Evolutionary conservation across 2,113 vertebrate genomes (phyloP).

Genomic region (Sorex araneus): DNA sequence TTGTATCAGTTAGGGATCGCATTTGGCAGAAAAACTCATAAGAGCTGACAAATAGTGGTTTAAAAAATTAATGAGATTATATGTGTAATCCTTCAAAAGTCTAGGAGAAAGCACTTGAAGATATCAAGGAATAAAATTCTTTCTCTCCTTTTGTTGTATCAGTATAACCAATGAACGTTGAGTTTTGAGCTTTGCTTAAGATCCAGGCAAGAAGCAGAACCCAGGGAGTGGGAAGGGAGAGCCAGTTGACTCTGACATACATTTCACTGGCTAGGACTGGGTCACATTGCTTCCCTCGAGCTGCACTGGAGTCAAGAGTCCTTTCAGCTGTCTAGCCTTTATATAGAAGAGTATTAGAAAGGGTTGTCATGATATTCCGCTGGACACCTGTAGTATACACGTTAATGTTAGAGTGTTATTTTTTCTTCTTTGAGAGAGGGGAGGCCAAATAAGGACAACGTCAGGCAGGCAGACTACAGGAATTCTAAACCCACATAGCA

Average conservation of each 20-base stretch:
- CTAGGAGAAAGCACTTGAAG: conserved; percentile 1
- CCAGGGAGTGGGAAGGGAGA: neutral
- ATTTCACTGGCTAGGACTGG: conserved; percentile 9
- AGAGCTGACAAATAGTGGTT: conserved; percentile 63
- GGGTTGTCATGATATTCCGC: neutral
- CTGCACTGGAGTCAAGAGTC: neutral
- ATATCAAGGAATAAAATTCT: conserved; percentile 16
- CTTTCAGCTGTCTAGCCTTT: neutral
- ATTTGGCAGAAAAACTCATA: conserved; percentile 65
- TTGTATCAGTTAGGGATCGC: conserved; percentile 68
- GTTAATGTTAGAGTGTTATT: neutral
- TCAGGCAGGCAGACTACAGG: neutral
- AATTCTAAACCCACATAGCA: too few relatives aligned
- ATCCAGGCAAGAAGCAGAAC: neutral
- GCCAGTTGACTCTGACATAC: conserved; percentile 8
- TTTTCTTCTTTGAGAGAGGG: conserved; percentile 11
- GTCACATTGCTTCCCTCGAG: neutral
- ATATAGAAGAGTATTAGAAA: conserved; percentile 6
- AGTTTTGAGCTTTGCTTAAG: neutral
- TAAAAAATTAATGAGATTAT: conserved; percentile 69
- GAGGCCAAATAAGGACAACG: neutral
- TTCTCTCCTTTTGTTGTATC: neutral
- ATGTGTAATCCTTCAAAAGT: conserved; percentile 65
- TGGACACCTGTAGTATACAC: neutral
- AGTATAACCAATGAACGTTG: conserved; percentile 10